Base-by-base conservation (phyloP, 2,888 invertebrate species). In the Cheilosia urbana region DNA sequence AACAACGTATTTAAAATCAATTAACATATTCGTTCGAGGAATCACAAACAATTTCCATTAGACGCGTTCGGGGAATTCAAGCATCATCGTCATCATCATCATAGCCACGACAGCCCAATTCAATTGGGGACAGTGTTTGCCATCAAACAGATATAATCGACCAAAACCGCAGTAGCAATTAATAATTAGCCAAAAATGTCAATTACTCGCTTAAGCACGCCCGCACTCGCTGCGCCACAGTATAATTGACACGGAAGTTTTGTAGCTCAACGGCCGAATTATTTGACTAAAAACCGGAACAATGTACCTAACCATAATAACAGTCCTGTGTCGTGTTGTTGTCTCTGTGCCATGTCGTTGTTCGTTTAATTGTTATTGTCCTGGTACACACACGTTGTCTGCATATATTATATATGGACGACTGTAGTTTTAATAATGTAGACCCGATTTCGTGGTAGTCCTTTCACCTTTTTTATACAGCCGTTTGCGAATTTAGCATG, bases 171-270 rank as follows among this genome's bases (percentile, higher is more conserved):
- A 65, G 45, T 37, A 42, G 34, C 47, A 78, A 63, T 69, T 78
- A 55, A 55, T 78, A 69, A 68, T 62, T 77, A 62, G 42, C 68
- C 53, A 37, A 69, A 37, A 69, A 69, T 62, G 55, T 63, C 62
- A 77, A 69, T 77, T 68, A 62, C 53, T 37, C 19, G 37, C 13
- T 27, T 5, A 51, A 51, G 34, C 30, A 21, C 6, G 37, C 37
- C 15, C 24, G 7, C 21, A 42, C 11, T 2, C 19, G 30, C 9
- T 49, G 19, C 9, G 34, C 34, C 34, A 19, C 21, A 34, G 6
- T 7, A n/a, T 21, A 53, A 66, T 40, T 66, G 53, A 27, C 49
- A 40, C 53, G 66, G 9, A 53, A 34, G 27, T 34, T 58, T 42
- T 47, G 34, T 13, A 27, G 60, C 40, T 72, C 7, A 55, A 66